These are phyloP conservation scores for Sthenelais limicola DNA, from an alignment of 2,888 invertebrate genomes.

Conservation along the genomic window DNA sequence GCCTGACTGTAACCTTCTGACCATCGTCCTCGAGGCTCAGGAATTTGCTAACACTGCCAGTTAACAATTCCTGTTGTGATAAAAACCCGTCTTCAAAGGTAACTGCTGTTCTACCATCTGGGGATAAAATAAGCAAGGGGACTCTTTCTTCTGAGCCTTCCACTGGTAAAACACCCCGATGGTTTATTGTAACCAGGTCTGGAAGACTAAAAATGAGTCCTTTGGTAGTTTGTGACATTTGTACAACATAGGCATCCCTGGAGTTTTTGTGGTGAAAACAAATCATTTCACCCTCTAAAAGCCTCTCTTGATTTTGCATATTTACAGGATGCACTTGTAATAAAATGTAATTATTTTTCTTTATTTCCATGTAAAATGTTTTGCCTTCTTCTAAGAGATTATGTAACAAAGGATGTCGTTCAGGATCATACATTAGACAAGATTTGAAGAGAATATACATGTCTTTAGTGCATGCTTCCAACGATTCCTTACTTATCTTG, in stretches of 20 bases:
- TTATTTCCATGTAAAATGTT: no score
- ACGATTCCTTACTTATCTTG: no score
- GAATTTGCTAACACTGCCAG: neutral
- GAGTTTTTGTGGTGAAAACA: neutral
- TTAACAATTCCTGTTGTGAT: neutral
- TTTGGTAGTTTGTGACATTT: neutral
- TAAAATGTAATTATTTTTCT: no score
- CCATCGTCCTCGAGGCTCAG: constrained; percentile 13
- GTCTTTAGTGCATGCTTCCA: no score
- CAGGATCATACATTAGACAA: no score
- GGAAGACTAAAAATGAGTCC: neutral
- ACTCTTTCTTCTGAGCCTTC: neutral
- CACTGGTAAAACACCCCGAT: neutral
- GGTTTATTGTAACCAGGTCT: neutral
- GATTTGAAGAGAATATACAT: no score
- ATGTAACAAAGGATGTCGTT: no score
- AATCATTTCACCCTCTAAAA: neutral
- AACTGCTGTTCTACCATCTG: neutral
- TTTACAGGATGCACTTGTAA: no score
- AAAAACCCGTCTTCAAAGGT: neutral
- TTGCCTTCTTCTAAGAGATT: no score
- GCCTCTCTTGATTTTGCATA: no score
- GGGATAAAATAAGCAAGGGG: neutral
- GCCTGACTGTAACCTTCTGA: neutral
- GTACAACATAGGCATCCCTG: neutral